phyloP scores from a whole-genome alignment of 2,797 vertebrate species.

The Adrianichthys oophorus region DNA sequence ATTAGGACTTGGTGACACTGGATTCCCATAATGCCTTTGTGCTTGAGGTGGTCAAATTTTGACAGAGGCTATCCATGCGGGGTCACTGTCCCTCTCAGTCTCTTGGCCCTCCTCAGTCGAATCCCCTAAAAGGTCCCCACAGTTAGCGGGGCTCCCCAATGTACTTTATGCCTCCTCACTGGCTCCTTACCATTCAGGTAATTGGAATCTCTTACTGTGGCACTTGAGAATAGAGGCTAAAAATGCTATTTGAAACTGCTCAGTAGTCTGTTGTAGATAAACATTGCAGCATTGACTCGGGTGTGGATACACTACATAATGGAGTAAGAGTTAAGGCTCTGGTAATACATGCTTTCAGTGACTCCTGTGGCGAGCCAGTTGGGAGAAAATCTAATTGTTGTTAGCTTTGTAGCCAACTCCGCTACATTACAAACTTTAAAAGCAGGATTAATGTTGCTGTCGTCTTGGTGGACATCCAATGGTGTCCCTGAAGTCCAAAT shows the following conservation, averaged over 20 bases:
- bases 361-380: constrained; percentile 75
- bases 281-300: constrained; percentile 69
- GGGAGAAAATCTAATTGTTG: constrained; percentile 79
- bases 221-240: constrained; percentile 80
- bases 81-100: constrained; percentile 77
- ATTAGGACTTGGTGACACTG: constrained; percentile 82
- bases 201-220: constrained; percentile 79
- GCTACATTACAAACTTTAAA: constrained; percentile 74
- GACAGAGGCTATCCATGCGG: constrained; percentile 82
- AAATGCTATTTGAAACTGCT: constrained; percentile 79
- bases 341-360: constrained; percentile 78
- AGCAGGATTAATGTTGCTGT: constrained; percentile 62
- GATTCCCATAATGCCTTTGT: constrained; percentile 83
- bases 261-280: constrained; percentile 80
- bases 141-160: constrained; percentile 78
- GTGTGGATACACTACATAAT: constrained; percentile 78
- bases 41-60: constrained; percentile 80
- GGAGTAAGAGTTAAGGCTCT: constrained; percentile 77
- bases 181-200: constrained; percentile 78
- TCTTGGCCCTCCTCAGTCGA: constrained; percentile 74
- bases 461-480: constrained; percentile 60
- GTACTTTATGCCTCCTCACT: constrained; percentile 79
- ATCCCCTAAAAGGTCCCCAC: constrained; percentile 76
- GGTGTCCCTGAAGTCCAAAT: no score
- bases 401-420: constrained; percentile 75